A percentile compares a stretch with the other conserved stretches of the same genome.
phyloP scores from a whole-genome alignment of 1,140 invertebrate genomes.

The Batillaria attramentaria region DNA sequence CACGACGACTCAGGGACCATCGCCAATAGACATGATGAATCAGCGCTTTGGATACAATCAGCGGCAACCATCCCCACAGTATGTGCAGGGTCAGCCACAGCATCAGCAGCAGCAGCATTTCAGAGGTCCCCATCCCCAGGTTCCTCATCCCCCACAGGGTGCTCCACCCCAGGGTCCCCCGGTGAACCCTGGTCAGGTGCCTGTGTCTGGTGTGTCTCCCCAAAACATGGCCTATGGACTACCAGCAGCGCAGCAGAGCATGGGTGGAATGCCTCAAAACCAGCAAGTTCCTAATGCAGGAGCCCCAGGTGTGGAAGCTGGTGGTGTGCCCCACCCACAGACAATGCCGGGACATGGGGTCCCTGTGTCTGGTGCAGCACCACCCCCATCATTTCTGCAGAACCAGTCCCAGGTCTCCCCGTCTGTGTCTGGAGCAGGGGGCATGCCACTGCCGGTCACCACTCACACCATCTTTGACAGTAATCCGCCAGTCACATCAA shows the following conservation, averaged over 20 bases:
- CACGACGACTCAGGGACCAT: no score
- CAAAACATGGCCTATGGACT: background rate
- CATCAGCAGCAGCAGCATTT: background rate
- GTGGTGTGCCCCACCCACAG: background rate
- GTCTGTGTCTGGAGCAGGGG: background rate
- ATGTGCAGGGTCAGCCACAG: background rate
- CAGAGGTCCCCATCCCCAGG: background rate
- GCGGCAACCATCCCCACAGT: background rate
- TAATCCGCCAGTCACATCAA: slow-evolving; percentile 3
- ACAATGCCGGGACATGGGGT: background rate
- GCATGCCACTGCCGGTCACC: slow-evolving; percentile 32
- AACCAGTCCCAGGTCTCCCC: background rate
- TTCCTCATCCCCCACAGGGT: no score
- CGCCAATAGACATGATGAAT: background rate
- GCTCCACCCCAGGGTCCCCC: background rate
- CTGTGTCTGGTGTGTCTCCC: no score
- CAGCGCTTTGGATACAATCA: background rate
- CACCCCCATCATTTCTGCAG: background rate
- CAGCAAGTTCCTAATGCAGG: background rate
- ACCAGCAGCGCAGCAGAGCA: background rate
- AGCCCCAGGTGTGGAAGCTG: background rate
- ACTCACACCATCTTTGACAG: slow-evolving; percentile 30
- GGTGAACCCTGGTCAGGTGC: no score
- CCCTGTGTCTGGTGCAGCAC: background rate
- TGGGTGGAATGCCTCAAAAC: background rate